Evolutionary conservation across 2,113 vertebrate species (phyloP), one percentile per base, ranked within the genome.

Genomic region (Dromaius novaehollandiae): DNA sequence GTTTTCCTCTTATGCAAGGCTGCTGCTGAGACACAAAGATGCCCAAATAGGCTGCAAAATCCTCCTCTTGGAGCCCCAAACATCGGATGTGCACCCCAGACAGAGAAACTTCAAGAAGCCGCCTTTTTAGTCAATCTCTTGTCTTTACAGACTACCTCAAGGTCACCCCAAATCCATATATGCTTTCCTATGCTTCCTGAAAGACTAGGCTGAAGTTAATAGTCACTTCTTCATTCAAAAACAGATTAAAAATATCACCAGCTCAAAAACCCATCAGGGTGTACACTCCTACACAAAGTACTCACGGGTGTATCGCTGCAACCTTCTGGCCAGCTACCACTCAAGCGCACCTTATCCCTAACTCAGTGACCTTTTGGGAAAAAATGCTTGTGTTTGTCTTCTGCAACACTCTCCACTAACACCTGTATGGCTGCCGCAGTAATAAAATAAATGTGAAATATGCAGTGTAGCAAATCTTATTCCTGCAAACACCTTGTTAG

Each of bases 391-490:
- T n/a, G 18, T 63, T 50, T 25, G 2, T 63, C 8, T 71, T 82
- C 8, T 12, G 25, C 30, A 16, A 28, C 5, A 5, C 36, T 75
- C 20, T 42, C 63, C 55, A 71, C 12, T 5, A 4, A 38, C 75
- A 6, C 42, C 40, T 17, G 6, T 25, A 9, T 0, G 38, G 65
- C 12, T 19, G 24, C 21, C 3, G 0, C 2, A n/a, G 5, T 4
- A 84, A 55, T 17, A 18, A 36, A 60, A 58, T 18, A n/a, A n/a
- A 40, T 10, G 24, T 38, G 16, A 38, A 64, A 26, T 46, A 46
- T 7, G 46, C 18, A 0, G 1, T 2, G 7, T 8, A 58, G 58
- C 48, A 86, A 76, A 88, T 13, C 17, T 21, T n/a, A 3, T 13
- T 25, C 46, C 44, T 65, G 28, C 3, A 46, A 64, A 78, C 36